Evolutionary conservation across 2,888 invertebrate species (phyloP), one percentile per base, ranked within the genome.

Genomic region (Ormia ochracea): DNA sequence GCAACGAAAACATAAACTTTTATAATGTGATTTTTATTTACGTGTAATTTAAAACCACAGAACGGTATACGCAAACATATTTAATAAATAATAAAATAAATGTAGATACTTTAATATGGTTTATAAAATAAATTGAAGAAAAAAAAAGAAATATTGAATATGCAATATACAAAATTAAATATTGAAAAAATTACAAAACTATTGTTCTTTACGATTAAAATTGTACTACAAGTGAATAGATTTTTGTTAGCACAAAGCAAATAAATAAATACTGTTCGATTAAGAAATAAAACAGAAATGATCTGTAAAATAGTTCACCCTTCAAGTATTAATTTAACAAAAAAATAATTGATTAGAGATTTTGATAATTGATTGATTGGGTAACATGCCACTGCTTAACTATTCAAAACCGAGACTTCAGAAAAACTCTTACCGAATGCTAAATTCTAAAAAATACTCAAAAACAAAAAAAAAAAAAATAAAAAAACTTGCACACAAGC

Each of bases 341-440:
- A n/a, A 59, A 38, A 26, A 14, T 9, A 28, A 28, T 3, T 9
- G 5, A 21, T 1, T 10, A 9, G 41, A 23, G 0, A 17, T 43
- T 66, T 33, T 14, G 26, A 31, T 26, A 17, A 31, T 19, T 19
- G 17, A 58, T 52, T 38, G 5, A 31, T 36, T 10, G 54, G 75
- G 61, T 66, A 68, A 54, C 43, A 72, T 72, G 68, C 59, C 80
- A 76, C 72, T 61, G 56, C 70, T 79, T 78, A 63, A 41, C 48
- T 72, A 59, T 52, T 59, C 36, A 45, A 50, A 31, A 14, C 21
- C 14, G 6, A 14, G 6, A 21, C 12, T 14, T 5, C 1, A 21
- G 21, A 26, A 50, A 31, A 38, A 28, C 72, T 23, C 28, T 23
- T 38, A 14, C 28, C 14, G 23, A 65, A 69, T 14, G 50, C 31